Evolutionary conservation across 1,140 invertebrate genomes (phyloP).

Genomic region (Drosophila sproati): DNA sequence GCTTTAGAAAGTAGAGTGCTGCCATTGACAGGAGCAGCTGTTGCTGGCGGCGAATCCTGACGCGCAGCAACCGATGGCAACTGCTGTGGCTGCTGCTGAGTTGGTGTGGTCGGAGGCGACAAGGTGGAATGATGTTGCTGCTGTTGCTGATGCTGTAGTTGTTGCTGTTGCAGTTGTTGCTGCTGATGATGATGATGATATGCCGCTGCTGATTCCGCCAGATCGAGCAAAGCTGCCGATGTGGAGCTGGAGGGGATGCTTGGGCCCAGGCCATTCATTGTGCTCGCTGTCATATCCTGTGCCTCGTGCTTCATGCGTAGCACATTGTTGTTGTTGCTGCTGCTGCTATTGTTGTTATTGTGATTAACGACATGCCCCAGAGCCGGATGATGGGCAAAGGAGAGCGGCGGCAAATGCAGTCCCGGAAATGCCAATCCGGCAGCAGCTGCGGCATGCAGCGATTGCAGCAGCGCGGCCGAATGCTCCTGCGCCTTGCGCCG

Average conservation of each 20-base stretch:
- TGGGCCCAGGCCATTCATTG: slow-evolving; percentile 74
- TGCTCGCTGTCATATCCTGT: slow-evolving; percentile 79
- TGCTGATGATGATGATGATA: slow-evolving; percentile 68
- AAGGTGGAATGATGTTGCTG: slow-evolving; percentile 65
- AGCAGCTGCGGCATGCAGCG: slow-evolving; percentile 87
- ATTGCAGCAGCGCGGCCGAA: slow-evolving; percentile 92
- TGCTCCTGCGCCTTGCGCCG: slow-evolving; percentile 96
- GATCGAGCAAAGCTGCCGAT: slow-evolving; percentile 62
- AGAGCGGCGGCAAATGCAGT: slow-evolving; percentile 86
- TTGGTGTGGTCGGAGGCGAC: slow-evolving; percentile 79
- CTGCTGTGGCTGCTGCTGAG: slow-evolving; percentile 47
- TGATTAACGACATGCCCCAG: slow-evolving; percentile 30
- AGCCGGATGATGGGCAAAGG: slow-evolving; percentile 74
- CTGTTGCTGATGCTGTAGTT: slow-evolving; percentile 51
- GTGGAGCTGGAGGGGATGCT: slow-evolving; percentile 37
- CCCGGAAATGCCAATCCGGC: slow-evolving; percentile 84
- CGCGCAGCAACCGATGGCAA: slow-evolving; percentile 21
- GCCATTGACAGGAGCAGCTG: slow-evolving; percentile 45
- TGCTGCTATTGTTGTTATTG: slow-evolving; percentile 37
- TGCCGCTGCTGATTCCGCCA: slow-evolving; percentile 71
- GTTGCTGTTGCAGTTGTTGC: slow-evolving; percentile 44
- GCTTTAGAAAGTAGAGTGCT: slow-evolving; percentile 52
- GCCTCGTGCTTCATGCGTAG: slow-evolving; percentile 77
- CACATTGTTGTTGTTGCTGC: slow-evolving; percentile 63
- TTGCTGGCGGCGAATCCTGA: slow-evolving; percentile 48